A percentile compares a stretch with the other conserved stretches of the same genome.
These are phyloP conservation scores for Antheraea pernyi DNA, from an alignment of 1,140 invertebrate genomes.

Conservation along the genomic window DNA sequence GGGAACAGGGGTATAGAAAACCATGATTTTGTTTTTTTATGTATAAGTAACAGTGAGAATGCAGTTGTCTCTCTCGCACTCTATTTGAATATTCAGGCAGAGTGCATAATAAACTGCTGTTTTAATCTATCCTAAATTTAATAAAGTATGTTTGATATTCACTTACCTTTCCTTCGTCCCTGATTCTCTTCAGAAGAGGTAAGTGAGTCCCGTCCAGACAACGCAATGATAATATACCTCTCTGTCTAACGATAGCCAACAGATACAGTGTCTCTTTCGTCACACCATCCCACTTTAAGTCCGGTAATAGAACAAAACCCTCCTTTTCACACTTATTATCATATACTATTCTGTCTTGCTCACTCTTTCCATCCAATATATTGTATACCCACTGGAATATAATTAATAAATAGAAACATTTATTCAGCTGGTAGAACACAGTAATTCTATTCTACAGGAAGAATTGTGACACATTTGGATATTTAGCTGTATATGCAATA, in stretches of 20 bases:
- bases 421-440: not conserved
- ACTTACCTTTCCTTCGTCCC: conserved; percentile 84
- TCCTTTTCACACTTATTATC: conserved; percentile 89
- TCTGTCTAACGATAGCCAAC: conserved; percentile 88
- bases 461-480: no score
- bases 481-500: no score
- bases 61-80: no score
- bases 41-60: no score
- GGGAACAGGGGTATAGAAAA: no score
- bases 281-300: conserved; percentile 96
- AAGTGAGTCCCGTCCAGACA: conserved; percentile 90
- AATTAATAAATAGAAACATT: conserved; percentile 7
- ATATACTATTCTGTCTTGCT: conserved; percentile 90
- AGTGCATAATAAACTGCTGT: no score
- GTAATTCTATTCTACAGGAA: no score
- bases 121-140: no score
- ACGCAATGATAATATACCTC: conserved; percentile 89
- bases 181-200: conserved; percentile 90
- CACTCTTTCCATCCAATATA: conserved; percentile 94
- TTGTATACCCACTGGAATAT: conserved; percentile 96
- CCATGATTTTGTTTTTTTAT: no score
- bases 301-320: conserved; percentile 94
- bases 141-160: not conserved
- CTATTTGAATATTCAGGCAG: no score
- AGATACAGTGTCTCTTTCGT: conserved; percentile 89